Evolutionary conservation across 30 jellyfish, hydroid and myxozoan genomes (phyloP).

Genomic region (Cassiopea andromeda): DNA sequence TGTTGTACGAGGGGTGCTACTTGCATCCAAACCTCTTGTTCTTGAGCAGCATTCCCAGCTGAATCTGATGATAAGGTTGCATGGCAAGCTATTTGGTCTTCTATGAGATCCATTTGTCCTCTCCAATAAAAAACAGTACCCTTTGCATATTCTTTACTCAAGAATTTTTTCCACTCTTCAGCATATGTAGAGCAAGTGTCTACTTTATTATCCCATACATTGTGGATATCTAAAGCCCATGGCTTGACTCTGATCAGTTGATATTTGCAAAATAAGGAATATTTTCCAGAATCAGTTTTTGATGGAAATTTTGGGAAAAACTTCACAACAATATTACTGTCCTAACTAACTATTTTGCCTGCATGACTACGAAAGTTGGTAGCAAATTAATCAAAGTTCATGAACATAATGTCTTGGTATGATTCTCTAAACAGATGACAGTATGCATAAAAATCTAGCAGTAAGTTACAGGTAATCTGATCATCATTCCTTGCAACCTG

Average conservation of each 20-base stretch:
- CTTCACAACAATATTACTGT: conserved; percentile 37
- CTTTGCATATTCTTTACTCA: conserved; percentile 38
- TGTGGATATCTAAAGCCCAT: conserved; percentile 21
- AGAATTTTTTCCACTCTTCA: conserved; percentile 29
- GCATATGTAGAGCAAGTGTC: conserved; percentile 41
- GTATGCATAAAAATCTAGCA: conserved; percentile 41
- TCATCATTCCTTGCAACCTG: conserved; percentile 28
- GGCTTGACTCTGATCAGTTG: conserved; percentile 59
- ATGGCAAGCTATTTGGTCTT: background rate
- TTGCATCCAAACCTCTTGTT: conserved; percentile 69
- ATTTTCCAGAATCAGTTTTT: background rate
- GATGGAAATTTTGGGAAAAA: conserved; percentile 22
- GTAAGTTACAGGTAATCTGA: conserved; percentile 38
- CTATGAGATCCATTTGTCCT: conserved; percentile 20
- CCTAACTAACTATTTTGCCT: conserved; percentile 34
- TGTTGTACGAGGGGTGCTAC: conserved; percentile 7
- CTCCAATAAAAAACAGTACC: conserved; percentile 16
- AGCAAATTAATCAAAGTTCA: conserved; percentile 38
- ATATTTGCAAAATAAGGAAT: conserved; percentile 61
- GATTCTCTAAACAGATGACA: conserved; percentile 4
- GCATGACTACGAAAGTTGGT: conserved; percentile 12
- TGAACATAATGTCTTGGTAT: conserved; percentile 25
- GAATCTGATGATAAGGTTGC: background rate
- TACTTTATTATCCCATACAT: conserved; percentile 62
- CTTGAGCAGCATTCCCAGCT: conserved; percentile 11